Conservation (phyloP, 2,888 invertebrate species). For the Plagiodera versicolora region DNA sequence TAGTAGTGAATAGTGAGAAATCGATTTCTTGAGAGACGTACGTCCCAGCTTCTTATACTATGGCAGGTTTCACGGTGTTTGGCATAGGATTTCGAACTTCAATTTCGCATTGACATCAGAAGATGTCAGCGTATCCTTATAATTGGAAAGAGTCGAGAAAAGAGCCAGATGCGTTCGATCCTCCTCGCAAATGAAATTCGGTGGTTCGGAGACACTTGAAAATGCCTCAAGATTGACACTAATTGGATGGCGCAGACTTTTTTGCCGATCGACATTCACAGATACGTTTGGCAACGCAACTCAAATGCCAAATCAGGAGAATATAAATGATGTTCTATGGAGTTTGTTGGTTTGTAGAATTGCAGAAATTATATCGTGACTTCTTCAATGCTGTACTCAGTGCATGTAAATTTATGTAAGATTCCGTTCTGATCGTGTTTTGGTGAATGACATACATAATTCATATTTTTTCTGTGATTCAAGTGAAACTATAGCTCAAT, state of each 20-base stretch:
- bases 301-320: constrained; percentile 28
- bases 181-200: constrained; percentile 18
- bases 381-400: not conserved
- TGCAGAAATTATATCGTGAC: not conserved
- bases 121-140: not conserved
- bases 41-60: not conserved
- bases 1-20: no score
- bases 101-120: not conserved
- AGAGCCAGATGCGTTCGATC: not conserved
- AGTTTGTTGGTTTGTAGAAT: not conserved
- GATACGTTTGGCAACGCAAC: constrained; percentile 24
- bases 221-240: constrained; percentile 35
- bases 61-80: not conserved
- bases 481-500: no score
- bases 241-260: constrained; percentile 34
- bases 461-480: no score
- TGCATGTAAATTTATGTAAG: not conserved
- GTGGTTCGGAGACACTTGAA: constrained; percentile 24
- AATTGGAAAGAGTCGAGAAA: not conserved
- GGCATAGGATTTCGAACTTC: not conserved
- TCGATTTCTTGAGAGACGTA: no score
- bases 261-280: constrained; percentile 26
- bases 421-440: not conserved
- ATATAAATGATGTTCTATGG: constrained; percentile 17
- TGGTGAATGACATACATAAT: no score